Conservation (phyloP, 2,113 vertebrate species). For the Ia io region DNA sequence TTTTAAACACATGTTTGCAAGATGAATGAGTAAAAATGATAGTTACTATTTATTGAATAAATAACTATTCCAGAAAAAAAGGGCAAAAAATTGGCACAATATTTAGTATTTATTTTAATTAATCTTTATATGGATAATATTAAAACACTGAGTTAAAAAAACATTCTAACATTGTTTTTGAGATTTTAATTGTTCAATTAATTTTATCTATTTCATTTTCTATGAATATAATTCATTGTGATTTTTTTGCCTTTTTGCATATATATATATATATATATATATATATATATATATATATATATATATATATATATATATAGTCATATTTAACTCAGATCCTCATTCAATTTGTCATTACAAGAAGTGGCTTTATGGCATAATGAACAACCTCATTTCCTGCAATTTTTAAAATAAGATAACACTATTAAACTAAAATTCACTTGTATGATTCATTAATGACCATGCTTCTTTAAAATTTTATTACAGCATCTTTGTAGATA, state of each 20-base stretch:
- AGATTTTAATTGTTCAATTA: constrained; percentile 39
- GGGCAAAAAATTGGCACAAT: not conserved
- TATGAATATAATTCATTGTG: constrained; percentile 29
- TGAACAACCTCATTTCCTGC: constrained; percentile 73
- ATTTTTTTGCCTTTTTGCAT: not conserved
- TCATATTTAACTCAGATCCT: constrained; percentile 64
- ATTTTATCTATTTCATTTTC: constrained; percentile 57
- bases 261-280: too few species aligned
- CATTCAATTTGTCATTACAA: constrained; percentile 68
- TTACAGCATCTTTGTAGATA: constrained; percentile 50
- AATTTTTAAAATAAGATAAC: constrained; percentile 78
- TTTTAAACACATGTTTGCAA: not conserved
- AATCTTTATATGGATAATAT: not conserved
- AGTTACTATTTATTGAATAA: not conserved
- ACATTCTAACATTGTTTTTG: constrained; percentile 39
- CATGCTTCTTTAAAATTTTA: constrained; percentile 72
- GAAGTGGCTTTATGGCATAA: constrained; percentile 68
- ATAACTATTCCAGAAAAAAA: not conserved
- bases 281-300: not conserved
- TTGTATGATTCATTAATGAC: constrained; percentile 72
- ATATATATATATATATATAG: constrained; percentile 10
- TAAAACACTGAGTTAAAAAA: constrained; percentile 15
- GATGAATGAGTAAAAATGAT: not conserved
- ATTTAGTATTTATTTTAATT: not conserved
- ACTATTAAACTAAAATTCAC: constrained; percentile 71